These are phyloP conservation scores for Dendronephthya gigantea DNA, from an alignment of 64 coral and sea anemone genomes.

Conservation along the genomic window DNA sequence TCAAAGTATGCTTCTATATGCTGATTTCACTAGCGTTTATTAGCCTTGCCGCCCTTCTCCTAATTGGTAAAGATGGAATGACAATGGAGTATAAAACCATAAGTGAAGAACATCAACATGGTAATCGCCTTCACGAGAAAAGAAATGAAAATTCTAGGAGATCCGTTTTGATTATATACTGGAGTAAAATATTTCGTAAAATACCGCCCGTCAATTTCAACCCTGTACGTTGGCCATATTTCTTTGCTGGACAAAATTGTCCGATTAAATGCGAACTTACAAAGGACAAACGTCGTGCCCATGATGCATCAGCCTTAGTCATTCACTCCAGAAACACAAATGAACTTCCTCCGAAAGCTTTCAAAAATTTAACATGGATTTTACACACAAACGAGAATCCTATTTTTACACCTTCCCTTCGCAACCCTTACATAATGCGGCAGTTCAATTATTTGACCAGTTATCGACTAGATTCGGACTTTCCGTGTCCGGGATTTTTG, in stretches of 20 bases:
- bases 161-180: too few species aligned
- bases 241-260: neutral
- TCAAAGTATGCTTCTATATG: too few species aligned
- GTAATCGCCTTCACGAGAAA: too few species aligned
- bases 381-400: conserved; percentile 38
- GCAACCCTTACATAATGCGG: conserved; percentile 10
- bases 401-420: conserved; percentile 16
- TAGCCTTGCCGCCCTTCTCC: too few species aligned
- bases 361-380: conserved; percentile 9
- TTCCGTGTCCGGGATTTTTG: conserved; percentile 1
- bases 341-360: neutral
- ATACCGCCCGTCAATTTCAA: too few species aligned
- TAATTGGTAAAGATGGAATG: too few species aligned
- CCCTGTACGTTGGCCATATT: conserved; percentile 14
- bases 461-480: conserved; percentile 45
- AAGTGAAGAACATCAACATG: too few species aligned
- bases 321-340: conserved; percentile 30
- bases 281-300: neutral
- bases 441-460: conserved; percentile 25
- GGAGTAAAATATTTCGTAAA: too few species aligned
- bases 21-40: too few species aligned
- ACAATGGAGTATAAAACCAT: too few species aligned
- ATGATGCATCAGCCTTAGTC: neutral
- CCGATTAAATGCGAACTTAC: conserved; percentile 22
- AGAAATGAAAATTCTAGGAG: too few species aligned